Evolutionary conservation across 30 jellyfish, hydroid and myxozoan species (phyloP), one percentile per base, ranked within the genome.

Genomic region (Cassiopea xamachana): DNA sequence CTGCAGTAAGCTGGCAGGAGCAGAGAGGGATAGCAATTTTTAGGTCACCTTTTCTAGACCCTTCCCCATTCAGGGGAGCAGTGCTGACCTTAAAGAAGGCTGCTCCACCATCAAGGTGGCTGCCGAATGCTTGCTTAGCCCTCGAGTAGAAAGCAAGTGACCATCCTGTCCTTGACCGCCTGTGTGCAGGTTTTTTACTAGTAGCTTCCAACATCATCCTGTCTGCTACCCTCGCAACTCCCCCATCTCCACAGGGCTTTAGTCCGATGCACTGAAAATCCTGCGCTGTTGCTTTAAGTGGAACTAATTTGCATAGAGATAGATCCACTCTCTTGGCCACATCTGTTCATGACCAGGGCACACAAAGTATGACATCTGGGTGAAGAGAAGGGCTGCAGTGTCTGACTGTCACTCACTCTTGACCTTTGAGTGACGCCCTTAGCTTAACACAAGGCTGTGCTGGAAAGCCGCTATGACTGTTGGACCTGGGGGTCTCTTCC

Each of bases 21-120:
- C 58, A 76, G 58, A 2, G 87, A 27, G 76, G 87, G 58, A 39
- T 39, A 75, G 87, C 87, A 39, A 46, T 39, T 4, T 77, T 77
- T 77, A 46, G 87, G 58, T 77, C 87, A 77, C 76, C 87, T 77
- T 77, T 77, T 77, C 87, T 77, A 77, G 87, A 4, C 64, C 64
- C 64, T 51, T 51, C 64, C 64, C 9, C 64, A 51, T 51, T 4
- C 64, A 51, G 64, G 9, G 4, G 64, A 51, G 64, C 64, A 51
- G 64, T 51, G 64, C 64, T n/a, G 9, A 2, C 9, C 64, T 9
- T 51, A 51, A 51, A 51, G 64, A 51, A 9, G 64, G 64, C 4
- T 9, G 64, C 64, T 51, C 9, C 4, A 9, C 9, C 64, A 9
- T 9, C 9, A 4, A 51, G 64, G 9, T 9, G 9, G 64, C 64